These are phyloP conservation scores for Myotis findleyi DNA, from an alignment of 2,797 vertebrate species.

Conservation along the genomic window DNA sequence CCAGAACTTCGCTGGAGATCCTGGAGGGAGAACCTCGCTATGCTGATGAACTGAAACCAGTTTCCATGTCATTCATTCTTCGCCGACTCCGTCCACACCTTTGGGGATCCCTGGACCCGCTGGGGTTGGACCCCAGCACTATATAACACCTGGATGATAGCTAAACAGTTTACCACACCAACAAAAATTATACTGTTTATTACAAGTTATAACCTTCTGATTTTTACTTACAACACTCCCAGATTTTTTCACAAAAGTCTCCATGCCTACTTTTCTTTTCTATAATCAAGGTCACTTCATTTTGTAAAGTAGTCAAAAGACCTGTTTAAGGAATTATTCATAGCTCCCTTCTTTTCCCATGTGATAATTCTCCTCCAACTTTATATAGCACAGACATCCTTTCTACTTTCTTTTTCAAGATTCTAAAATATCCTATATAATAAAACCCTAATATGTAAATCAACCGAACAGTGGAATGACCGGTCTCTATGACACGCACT, in stretches of 20 bases:
- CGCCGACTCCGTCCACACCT: no score
- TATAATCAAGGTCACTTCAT: slow-evolving; percentile 35
- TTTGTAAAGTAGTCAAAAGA: slow-evolving; percentile 64
- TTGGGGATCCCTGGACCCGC: no score
- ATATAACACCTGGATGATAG: neutral
- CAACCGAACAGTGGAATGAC: fast-evolving
- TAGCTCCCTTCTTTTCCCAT: neutral
- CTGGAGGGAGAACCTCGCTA: no score
- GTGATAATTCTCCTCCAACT: slow-evolving; percentile 53
- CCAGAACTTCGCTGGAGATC: no score
- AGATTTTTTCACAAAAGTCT: slow-evolving; percentile 33
- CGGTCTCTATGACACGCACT: no score
- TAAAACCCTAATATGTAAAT: no score
- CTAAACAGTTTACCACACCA: neutral
- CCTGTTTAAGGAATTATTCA: slow-evolving; percentile 27
- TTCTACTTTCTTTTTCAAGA: slow-evolving; percentile 61
- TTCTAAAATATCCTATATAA: slow-evolving; percentile 20
- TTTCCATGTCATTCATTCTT: no score
- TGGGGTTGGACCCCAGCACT: no score
- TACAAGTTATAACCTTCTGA: neutral
- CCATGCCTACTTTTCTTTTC: slow-evolving; percentile 37
- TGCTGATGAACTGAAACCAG: no score
- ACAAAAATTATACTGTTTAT: slow-evolving; percentile 24
- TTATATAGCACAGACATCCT: neutral
- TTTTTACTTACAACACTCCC: slow-evolving; percentile 23